These are phyloP conservation scores for Holocentrus rufus DNA, from an alignment of 2,797 vertebrate genomes.

Conservation along the genomic window DNA sequence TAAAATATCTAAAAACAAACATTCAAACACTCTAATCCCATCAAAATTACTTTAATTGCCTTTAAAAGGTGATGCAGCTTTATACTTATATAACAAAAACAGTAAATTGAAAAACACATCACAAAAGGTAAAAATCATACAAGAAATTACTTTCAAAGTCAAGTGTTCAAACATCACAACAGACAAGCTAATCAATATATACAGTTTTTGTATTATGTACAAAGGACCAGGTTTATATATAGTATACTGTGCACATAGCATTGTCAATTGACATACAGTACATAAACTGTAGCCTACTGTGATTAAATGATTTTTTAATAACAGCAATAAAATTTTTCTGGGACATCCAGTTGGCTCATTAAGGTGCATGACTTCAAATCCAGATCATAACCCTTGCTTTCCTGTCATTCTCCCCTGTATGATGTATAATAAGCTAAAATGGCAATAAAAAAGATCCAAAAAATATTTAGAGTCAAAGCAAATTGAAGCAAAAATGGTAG, in stretches of 20 bases:
- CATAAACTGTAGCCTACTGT: slow-evolving; percentile 43
- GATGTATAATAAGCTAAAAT: slow-evolving; percentile 40
- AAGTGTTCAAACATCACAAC: slow-evolving; percentile 65
- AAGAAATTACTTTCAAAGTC: slow-evolving; percentile 68
- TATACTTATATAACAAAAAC: slow-evolving; percentile 66
- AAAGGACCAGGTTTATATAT: slow-evolving; percentile 63
- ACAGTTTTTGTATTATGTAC: slow-evolving; percentile 71
- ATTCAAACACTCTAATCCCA: slow-evolving; percentile 2
- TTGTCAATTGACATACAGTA: slow-evolving; percentile 30
- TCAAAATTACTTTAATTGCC: slow-evolving; percentile 69
- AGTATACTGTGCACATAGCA: slow-evolving; percentile 66
- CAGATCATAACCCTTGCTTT: not conserved
- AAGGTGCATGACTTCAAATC: slow-evolving; percentile 16
- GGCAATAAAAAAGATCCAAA: slow-evolving; percentile 21
- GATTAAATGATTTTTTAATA: slow-evolving; percentile 25
- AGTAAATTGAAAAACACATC: slow-evolving; percentile 68
- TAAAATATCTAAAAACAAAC: not conserved
- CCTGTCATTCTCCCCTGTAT: slow-evolving; percentile 5
- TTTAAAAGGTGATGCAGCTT: slow-evolving; percentile 71
- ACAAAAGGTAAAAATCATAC: slow-evolving; percentile 74
- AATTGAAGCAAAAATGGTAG: slow-evolving; percentile 35
- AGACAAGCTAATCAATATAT: slow-evolving; percentile 69
- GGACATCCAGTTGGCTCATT: slow-evolving; percentile 33
- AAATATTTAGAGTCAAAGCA: slow-evolving; percentile 28
- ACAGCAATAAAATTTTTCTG: slow-evolving; percentile 40